phyloP scores from a whole-genome alignment of 92 coral and sea anemone species.

The Zoanthus gigantus region DNA sequence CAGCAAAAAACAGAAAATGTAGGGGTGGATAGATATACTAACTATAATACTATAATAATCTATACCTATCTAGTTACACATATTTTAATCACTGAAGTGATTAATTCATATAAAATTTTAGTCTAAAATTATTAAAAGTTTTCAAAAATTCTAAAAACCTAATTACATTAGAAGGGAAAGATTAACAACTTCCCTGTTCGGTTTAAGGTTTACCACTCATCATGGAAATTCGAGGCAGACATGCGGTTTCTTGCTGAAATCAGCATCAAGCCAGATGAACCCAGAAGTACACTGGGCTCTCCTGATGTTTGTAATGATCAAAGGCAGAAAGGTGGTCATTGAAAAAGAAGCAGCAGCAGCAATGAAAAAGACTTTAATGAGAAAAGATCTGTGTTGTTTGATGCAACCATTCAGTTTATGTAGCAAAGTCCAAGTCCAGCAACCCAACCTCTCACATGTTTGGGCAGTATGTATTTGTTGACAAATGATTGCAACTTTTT shows the following conservation, averaged over 20 bases:
- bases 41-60: too few species aligned
- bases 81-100: too few species aligned
- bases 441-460: slow-evolving; percentile 43
- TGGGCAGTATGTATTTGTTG: slow-evolving; percentile 32
- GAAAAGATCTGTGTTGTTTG: slow-evolving; percentile 28
- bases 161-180: not conserved
- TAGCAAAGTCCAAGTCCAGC: slow-evolving; percentile 22
- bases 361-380: slow-evolving; percentile 28
- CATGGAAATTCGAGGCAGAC: slow-evolving; percentile 52
- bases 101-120: too few species aligned
- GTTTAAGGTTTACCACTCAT: slow-evolving; percentile 50
- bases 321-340: not conserved
- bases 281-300: slow-evolving; percentile 38
- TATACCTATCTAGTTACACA: too few species aligned
- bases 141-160: too few species aligned
- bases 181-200: not conserved
- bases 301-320: not conserved
- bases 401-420: slow-evolving; percentile 42
- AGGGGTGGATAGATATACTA: too few species aligned
- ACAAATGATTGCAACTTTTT: too few species aligned
- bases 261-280: slow-evolving; percentile 32
- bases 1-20: not conserved
- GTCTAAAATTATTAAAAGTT: too few species aligned
- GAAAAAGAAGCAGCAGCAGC: not conserved
- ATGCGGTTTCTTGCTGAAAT: slow-evolving; percentile 44